Evolutionary conservation across 2,113 vertebrate genomes (phyloP), one percentile per base, ranked within the genome.

Genomic region (Myrmecophaga tridactyla): DNA sequence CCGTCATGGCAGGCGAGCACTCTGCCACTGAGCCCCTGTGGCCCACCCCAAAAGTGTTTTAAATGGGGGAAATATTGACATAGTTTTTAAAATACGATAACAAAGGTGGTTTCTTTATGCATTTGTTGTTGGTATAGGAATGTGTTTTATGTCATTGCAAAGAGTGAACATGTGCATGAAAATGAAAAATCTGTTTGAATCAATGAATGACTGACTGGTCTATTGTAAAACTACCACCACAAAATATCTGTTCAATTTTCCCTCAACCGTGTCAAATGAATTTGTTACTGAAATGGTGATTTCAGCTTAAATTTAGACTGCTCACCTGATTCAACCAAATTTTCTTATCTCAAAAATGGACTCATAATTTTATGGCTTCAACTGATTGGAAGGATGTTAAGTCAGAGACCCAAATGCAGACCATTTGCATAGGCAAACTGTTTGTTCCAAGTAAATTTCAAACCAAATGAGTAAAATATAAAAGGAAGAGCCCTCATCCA

Each of bases 181-280:
- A 95, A 82, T 31, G 18, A 78, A 96, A 94, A 89, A 69, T 89
- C 31, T 21, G 80, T 90, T 86, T 65, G 51, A 92, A 87, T 70
- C 46, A 95, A 46, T 69, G 14, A 90, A 89, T 76, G 69, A 46
- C 34, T 76, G 69, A 46, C 34, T 86, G 39, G 15, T 25, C 13
- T 75, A 34, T 39, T 87, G 0, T 89, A 83, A 94, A 92, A 77
- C 53, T 92, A 56, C 13, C 5, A 53, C 34, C 21, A 46, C 8
- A 41, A 73, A 82, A 86, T 91, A 12, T 62, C 48, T 81, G 15
- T 53, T 90, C 29, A 85, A 60, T 63, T 95, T 93, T n/a, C 36
- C 73, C 39, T 80, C 70, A 84, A 73, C 5, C 23, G 2, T 90
- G 76, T 56, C 80, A 86, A 91, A 75, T 81, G 80, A 70, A 81